Base-by-base conservation (phyloP, 1,140 invertebrate genomes). In the Drosophila ohnishii region DNA sequence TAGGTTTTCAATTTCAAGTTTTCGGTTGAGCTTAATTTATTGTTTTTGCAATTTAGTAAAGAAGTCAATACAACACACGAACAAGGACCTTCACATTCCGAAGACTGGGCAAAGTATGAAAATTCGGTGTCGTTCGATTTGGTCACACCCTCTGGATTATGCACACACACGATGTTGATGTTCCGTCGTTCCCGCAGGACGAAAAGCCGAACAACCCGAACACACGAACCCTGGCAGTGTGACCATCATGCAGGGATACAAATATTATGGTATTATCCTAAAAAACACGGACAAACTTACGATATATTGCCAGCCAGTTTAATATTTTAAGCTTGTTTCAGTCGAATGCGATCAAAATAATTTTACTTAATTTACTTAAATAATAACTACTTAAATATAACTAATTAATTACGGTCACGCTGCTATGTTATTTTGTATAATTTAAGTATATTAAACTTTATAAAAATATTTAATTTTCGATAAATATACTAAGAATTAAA, bases 21-120 rank as follows among this genome's bases (percentile, higher is more conserved):
- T 42, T 47, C 34, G 34, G 34, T 34, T 57, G 19, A 25, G 44
- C 37, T 45, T 57, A 37, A 16, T 71, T 66, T 66, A 62, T 64
- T 73, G 67, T 66, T 69, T 75, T 75, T 58, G 47, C 71, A 60
- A 45, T 65, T 40, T 64, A 42, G 32, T 50, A 69, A 51, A 55
- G 67, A 44, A 39, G 69, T 60, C 47, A 69, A 81, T 55, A 81
- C 63, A 81, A 80, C 83, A 75, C 71, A 81, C 75, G 67, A 75
- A 69, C 71, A 79, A 61, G 79, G 84, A 78, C 86, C 90, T 90
- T 86, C 69, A 91, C 90, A 91, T 91, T 91, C 81, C 88, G 75
- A 91, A 87, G 81, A 88, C 82, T 87, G 84, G 89, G 85, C 90
- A 88, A 85, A 90, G 86, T 91, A 91, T 91, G 90, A 91, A 91